These are phyloP conservation scores for Leptobrachium leishanense DNA, from an alignment of 2,113 vertebrate species.

Conservation along the genomic window DNA sequence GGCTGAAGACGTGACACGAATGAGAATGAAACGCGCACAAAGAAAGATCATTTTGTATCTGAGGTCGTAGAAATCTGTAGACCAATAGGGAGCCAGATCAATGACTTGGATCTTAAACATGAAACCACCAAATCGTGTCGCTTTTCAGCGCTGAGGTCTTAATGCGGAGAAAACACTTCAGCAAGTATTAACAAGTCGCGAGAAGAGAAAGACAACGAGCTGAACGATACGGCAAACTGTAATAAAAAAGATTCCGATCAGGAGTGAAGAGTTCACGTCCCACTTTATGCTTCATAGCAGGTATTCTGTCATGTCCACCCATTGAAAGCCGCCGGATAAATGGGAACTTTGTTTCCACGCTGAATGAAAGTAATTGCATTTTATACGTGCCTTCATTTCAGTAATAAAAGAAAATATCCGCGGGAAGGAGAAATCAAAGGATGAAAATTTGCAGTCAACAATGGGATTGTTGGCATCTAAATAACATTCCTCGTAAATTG, in stretches of 20 bases:
- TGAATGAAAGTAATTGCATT: constrained; percentile 24
- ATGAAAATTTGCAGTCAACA: background rate
- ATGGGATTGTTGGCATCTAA: background rate
- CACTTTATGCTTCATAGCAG: background rate
- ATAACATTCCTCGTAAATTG: constrained; percentile 2
- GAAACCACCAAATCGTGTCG: no score
- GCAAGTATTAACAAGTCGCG: no score
- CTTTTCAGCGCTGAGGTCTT: no score
- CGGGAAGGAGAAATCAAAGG: constrained; percentile 9
- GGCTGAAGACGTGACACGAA: no score
- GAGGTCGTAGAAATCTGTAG: no score
- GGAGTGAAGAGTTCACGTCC: background rate
- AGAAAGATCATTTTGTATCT: no score
- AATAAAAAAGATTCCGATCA: background rate
- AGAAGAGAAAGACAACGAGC: no score
- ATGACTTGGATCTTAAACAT: no score
- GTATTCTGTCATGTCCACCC: background rate
- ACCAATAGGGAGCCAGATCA: no score
- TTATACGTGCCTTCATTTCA: background rate
- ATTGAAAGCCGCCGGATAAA: background rate
- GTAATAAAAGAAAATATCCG: background rate
- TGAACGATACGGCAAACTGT: no score
- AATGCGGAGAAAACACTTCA: no score
- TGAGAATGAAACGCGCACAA: no score
- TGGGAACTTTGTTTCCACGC: background rate